Conservation (phyloP, 2,888 invertebrate genomes). For the Lutraria lutraria region DNA sequence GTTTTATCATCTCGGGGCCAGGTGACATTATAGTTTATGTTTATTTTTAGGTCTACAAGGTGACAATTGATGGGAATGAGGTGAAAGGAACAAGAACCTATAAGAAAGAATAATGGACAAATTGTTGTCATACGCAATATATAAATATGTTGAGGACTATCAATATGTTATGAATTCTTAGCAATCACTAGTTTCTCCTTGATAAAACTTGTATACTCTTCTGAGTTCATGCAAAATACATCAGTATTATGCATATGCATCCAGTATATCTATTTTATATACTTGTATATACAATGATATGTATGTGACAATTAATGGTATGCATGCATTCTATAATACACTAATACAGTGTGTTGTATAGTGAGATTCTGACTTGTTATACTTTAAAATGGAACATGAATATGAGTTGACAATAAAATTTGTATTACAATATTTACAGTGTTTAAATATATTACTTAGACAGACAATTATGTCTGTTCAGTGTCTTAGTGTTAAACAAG, state of each 20-base stretch:
- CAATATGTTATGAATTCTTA: neutral
- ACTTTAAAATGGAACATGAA: too few relatives aligned
- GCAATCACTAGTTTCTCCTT: neutral
- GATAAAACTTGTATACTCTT: neutral
- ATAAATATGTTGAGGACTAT: neutral
- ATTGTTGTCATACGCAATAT: neutral
- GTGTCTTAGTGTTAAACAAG: too few relatives aligned
- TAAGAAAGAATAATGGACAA: conserved; percentile 17
- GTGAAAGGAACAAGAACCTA: conserved; percentile 55
- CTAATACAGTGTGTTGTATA: neutral
- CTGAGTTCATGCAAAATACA: neutral
- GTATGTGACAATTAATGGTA: neutral
- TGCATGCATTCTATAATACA: neutral
- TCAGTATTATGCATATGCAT: neutral
- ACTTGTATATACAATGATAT: neutral
- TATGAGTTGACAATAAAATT: too few relatives aligned
- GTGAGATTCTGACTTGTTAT: neutral
- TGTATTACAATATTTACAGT: too few relatives aligned
- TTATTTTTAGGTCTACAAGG: conserved; percentile 48
- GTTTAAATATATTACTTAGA: too few relatives aligned
- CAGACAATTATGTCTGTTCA: too few relatives aligned
- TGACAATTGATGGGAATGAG: conserved; percentile 42
- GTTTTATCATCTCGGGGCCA: too few relatives aligned
- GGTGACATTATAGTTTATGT: neutral
- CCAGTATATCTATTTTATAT: neutral